Base-by-base conservation (phyloP, 2,888 invertebrate genomes). In the Rhamphomyia laevipes region DNA sequence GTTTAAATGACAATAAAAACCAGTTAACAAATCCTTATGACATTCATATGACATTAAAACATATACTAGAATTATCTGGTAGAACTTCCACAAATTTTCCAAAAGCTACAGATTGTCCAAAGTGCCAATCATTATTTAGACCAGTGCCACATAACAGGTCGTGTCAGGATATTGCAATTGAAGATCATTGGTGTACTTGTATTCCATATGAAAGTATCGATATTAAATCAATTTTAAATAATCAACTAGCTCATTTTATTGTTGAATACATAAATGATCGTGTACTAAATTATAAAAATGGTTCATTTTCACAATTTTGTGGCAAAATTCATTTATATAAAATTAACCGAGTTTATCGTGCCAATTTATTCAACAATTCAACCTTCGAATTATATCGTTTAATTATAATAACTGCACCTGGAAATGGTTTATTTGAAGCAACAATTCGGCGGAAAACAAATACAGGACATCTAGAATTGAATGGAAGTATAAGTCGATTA, bases 161-260 rank as follows among this genome's bases (percentile, higher is more conserved):
- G 2, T 89, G 88, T 59, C 68, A 71, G 35, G 81, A 86, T 48
- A 81, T 78, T 7, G 77, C 76, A 1, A 80, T 89, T 46, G 73
- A 75, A 10, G 74, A 78, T 40, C 85, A 86, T 61, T 87, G 86
- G 86, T 87, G 87, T 63, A 81, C 83, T 49, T 88, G 87, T 60
- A 75, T 78, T 48, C 76, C 77, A 21, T 77, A 81, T 58, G 70
- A 56, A 17, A 58, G 52, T 45, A 57, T 67, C 27, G 57, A 61
- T 33, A 66, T 59, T 44, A 74, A 71, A 43, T 75, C 77, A 45
- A 60, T 67, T 40, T 71, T 76, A 23, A 79, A 77, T 9, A 60
- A 68, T 17, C 73, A 73, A 56, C 77, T 77, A 21, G 76, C 77
- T 0, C 60, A 71, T 18, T 58, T 59, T 9, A 59, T 63, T 4